A percentile compares a stretch with the other conserved stretches of the same genome.
phyloP scores from a whole-genome alignment of 2,888 invertebrate species.

The Suillia variegata region DNA sequence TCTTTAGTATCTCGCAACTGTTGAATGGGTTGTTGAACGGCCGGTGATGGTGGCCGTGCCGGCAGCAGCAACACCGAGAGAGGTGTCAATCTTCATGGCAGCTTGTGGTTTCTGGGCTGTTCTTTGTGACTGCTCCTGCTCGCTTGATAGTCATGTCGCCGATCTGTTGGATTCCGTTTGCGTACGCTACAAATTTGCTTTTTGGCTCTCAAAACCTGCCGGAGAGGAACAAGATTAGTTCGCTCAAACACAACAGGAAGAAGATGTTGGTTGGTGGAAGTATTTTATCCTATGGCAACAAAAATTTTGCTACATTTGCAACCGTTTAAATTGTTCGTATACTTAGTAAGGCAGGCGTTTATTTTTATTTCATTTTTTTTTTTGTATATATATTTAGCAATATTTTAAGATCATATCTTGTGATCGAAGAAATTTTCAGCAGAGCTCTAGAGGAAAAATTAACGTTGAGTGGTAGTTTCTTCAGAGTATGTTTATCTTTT shows the following conservation, averaged over 20 bases:
- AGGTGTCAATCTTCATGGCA: neutral
- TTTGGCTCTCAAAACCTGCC: conserved; percentile 61
- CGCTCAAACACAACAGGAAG: conserved; percentile 63
- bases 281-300: conserved; percentile 40
- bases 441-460: too few species aligned
- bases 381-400: too few species aligned
- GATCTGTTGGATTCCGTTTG: conserved; percentile 23
- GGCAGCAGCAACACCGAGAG: neutral
- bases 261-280: conserved; percentile 43
- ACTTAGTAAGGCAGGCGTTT: neutral
- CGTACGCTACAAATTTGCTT: conserved; percentile 37
- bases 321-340: neutral
- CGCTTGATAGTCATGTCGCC: conserved; percentile 5
- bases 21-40: conserved; percentile 17
- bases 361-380: too few species aligned
- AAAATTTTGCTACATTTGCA: conserved; percentile 31
- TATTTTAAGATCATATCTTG: too few species aligned
- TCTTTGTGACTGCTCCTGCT: neutral
- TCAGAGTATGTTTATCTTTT: too few species aligned
- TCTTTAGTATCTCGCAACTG: conserved; percentile 30
- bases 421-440: too few species aligned
- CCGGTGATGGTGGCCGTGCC: conserved; percentile 17
- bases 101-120: conserved; percentile 11
- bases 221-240: conserved; percentile 64
- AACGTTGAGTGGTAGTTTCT: too few species aligned